These are phyloP conservation scores for Pseudopleuronectes americanus DNA, from an alignment of 2,797 vertebrate species.

Conservation along the genomic window DNA sequence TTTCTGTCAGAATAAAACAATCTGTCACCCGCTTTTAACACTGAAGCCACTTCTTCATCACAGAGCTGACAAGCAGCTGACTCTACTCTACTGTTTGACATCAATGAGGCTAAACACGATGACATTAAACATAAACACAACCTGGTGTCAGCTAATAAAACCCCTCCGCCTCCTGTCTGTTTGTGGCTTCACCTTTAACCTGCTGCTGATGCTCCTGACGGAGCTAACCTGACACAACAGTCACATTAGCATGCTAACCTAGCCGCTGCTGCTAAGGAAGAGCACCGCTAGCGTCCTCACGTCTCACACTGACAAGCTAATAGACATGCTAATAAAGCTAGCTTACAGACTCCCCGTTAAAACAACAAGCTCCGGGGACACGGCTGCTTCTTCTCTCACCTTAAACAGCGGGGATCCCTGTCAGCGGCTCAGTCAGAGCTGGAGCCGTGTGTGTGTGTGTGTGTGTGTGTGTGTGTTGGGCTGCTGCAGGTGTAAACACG, in stretches of 20 bases:
- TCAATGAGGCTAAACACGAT: too few relatives aligned
- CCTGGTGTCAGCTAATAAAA: background rate
- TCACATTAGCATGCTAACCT: slow-evolving; percentile 62
- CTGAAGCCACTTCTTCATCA: too few relatives aligned
- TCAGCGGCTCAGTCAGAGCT: background rate
- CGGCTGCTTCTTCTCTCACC: background rate
- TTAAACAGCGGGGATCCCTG: background rate
- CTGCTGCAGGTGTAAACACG: slow-evolving; percentile 82
- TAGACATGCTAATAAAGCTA: background rate
- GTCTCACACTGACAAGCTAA: background rate
- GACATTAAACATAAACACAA: too few relatives aligned
- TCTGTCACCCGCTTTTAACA: too few relatives aligned
- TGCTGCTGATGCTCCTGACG: slow-evolving; percentile 18
- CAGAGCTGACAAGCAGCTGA: background rate
- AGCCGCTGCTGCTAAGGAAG: slow-evolving; percentile 71
- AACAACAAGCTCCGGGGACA: background rate
- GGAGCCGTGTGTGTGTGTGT: background rate
- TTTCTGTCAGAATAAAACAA: too few relatives aligned
- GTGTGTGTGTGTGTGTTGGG: too few relatives aligned
- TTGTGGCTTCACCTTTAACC: background rate
- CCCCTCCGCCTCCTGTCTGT: background rate
- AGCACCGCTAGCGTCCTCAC: slow-evolving; percentile 5
- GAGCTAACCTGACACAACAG: slow-evolving; percentile 22
- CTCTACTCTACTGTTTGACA: background rate
- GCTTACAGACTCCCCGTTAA: slow-evolving; percentile 39